Evolutionary conservation across 2,888 invertebrate genomes (phyloP).

Genomic region (Agapostemon virescens): DNA sequence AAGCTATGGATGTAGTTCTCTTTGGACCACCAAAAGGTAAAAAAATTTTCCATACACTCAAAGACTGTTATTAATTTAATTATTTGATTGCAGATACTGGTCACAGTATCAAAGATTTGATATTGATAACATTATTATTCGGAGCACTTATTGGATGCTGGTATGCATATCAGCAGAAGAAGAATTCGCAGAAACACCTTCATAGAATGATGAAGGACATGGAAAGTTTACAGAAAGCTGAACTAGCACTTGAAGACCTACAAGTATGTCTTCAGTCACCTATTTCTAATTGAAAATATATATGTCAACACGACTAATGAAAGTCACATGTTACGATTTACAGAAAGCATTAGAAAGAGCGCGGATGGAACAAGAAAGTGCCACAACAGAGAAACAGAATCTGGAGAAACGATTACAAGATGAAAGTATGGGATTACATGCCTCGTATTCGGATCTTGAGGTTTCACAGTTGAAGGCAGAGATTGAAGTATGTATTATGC

Average conservation of each 20-base stretch:
- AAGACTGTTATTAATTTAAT: background rate
- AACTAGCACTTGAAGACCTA: slow-evolving; percentile 91
- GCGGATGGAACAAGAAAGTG: slow-evolving; percentile 91
- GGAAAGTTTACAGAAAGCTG: slow-evolving; percentile 94
- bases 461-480: slow-evolving; percentile 91
- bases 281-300: background rate
- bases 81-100: slow-evolving; percentile 84
- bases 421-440: slow-evolving; percentile 88
- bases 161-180: slow-evolving; percentile 95
- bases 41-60: background rate
- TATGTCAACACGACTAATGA: slow-evolving; percentile 75
- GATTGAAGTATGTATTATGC: slow-evolving; percentile 85
- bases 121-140: slow-evolving; percentile 90
- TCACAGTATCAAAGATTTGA: slow-evolving; percentile 93
- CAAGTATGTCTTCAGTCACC: slow-evolving; percentile 82
- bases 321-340: slow-evolving; percentile 29
- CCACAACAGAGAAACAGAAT: slow-evolving; percentile 90
- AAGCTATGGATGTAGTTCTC: slow-evolving; percentile 99
- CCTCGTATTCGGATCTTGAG: slow-evolving; percentile 90
- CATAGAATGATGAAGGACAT: slow-evolving; percentile 96
- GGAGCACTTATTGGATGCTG: slow-evolving; percentile 94
- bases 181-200: slow-evolving; percentile 92
- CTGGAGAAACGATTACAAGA: slow-evolving; percentile 88
- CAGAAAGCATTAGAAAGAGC: slow-evolving; percentile 89
- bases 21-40: slow-evolving; percentile 98